Conservation (phyloP, 30 jellyfish, hydroid and myxozoan genomes). For the Phacellophora camtschatica region DNA sequence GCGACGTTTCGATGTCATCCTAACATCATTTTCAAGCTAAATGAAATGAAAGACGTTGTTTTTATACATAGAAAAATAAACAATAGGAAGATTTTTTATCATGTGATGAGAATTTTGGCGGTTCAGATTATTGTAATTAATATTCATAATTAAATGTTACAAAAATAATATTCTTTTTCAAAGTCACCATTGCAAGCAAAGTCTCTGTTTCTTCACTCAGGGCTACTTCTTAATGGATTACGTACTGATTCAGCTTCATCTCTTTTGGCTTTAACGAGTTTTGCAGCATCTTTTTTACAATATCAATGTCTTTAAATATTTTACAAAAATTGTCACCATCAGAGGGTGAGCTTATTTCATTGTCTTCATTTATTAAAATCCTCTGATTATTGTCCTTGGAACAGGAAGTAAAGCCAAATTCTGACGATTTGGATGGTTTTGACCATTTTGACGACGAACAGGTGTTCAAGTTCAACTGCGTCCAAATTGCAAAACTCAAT, state of each 20-base stretch:
- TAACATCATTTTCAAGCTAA: no score
- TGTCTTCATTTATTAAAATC: not conserved
- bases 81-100: no score
- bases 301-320: not conserved
- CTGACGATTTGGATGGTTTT: not conserved
- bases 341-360: not conserved
- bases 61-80: no score
- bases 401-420: not conserved
- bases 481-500: not conserved
- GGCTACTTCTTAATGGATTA: not conserved
- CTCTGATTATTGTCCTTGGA: not conserved
- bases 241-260: not conserved
- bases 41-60: no score
- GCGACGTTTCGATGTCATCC: no score
- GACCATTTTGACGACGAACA: no score
- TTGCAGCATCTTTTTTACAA: not conserved
- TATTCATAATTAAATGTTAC: no score
- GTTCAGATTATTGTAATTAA: no score
- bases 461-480: not conserved
- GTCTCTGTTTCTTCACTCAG: not conserved
- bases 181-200: constrained; percentile 8
- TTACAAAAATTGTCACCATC: not conserved
- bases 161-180: no score
- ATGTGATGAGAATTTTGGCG: no score
- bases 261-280: not conserved